phyloP scores from a whole-genome alignment of 2,797 vertebrate species.

The Emydoidea blandingii region DNA sequence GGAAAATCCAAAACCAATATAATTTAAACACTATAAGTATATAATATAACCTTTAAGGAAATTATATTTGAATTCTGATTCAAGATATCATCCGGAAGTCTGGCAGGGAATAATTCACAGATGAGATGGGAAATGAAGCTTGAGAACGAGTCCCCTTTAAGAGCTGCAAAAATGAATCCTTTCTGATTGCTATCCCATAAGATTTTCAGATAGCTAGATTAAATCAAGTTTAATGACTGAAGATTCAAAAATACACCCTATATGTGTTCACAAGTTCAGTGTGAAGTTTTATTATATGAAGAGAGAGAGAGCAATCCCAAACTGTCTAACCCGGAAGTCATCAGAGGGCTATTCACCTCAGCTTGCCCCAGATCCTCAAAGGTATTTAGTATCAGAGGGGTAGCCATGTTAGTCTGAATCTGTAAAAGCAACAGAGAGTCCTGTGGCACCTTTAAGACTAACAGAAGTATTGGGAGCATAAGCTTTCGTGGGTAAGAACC shows the following conservation, averaged over 20 bases:
- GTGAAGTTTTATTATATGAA: constrained; percentile 3
- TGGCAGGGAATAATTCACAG: constrained; percentile 36
- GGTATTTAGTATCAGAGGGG: too few relatives aligned
- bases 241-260: constrained; percentile 10
- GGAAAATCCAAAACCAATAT: background rate
- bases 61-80: constrained; percentile 59
- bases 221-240: background rate
- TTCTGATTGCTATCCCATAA: background rate
- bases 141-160: constrained; percentile 19
- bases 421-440: too few relatives aligned
- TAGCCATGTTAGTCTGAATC: too few relatives aligned
- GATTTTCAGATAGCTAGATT: constrained; percentile 20
- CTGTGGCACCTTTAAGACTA: too few relatives aligned
- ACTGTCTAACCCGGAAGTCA: background rate
- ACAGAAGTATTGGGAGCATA: too few relatives aligned
- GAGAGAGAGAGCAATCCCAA: constrained; percentile 5
- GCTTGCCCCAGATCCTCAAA: background rate
- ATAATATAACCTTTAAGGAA: constrained; percentile 61
- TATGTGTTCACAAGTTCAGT: background rate
- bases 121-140: background rate
- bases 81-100: background rate
- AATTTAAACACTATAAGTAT: constrained; percentile 57
- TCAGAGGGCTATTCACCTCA: constrained; percentile 10
- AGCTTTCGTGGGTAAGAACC: too few relatives aligned
- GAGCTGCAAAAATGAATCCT: constrained; percentile 24